These are phyloP conservation scores for Salpingus planirostris DNA, from an alignment of 2,888 invertebrate species.

Conservation along the genomic window DNA sequence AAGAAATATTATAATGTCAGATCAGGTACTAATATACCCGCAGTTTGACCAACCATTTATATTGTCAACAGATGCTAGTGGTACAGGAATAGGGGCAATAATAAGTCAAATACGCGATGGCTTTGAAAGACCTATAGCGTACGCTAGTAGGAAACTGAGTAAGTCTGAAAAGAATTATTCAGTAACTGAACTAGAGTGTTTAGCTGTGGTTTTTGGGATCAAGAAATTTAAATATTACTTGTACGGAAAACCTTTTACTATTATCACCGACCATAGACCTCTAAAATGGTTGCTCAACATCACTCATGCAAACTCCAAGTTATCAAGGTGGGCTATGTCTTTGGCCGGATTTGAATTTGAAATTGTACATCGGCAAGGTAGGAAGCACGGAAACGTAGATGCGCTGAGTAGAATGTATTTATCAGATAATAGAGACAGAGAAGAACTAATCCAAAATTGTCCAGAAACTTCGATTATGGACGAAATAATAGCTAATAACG, in stretches of 20 bases:
- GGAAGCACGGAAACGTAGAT: background rate
- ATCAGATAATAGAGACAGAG: background rate
- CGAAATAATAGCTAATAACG: too few relatives aligned
- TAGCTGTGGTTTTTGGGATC: constrained; percentile 1
- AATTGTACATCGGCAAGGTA: background rate
- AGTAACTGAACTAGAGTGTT: background rate
- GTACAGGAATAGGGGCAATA: background rate
- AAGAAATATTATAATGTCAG: background rate
- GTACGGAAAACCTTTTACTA: background rate
- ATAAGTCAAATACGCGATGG: background rate
- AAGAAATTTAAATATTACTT: background rate
- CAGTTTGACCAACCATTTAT: constrained; percentile 1
- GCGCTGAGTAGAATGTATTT: background rate
- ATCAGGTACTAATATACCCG: background rate
- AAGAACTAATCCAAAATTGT: background rate
- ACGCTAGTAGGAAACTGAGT: background rate
- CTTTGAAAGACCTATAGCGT: background rate
- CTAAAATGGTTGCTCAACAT: background rate
- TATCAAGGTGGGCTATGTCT: background rate
- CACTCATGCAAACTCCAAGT: background rate
- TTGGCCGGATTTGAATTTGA: background rate
- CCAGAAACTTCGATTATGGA: too few relatives aligned
- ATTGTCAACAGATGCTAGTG: background rate
- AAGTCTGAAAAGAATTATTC: constrained; percentile 1
- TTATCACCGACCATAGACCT: background rate